phyloP scores from a whole-genome alignment of 1,140 invertebrate species.

The Aphaenogaster ashmeadi region DNA sequence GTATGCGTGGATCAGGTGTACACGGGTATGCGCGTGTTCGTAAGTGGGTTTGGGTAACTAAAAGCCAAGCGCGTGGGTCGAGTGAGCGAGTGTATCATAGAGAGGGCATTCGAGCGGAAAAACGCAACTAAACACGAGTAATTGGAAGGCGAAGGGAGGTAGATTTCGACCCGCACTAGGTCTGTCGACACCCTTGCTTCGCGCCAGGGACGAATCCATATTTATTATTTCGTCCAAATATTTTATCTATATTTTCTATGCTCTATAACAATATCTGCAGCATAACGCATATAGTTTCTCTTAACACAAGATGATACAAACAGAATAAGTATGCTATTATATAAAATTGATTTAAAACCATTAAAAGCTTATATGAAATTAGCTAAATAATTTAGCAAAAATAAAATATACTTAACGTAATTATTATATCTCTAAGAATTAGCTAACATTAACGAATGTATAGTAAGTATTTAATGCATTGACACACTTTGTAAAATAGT shows the following conservation, averaged over 20 bases:
- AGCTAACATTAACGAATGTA: not conserved
- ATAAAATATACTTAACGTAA: not conserved
- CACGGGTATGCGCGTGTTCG: constrained; percentile 69
- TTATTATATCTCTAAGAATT: constrained; percentile 17
- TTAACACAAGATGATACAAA: not conserved
- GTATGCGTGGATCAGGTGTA: constrained; percentile 66
- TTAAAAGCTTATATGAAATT: not conserved
- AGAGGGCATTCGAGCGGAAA: constrained; percentile 86
- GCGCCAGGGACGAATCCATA: constrained; percentile 71
- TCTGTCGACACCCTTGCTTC: constrained; percentile 65
- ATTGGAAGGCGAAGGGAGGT: constrained; percentile 82
- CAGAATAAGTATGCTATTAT: not conserved
- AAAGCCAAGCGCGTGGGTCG: constrained; percentile 84
- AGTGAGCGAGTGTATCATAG: constrained; percentile 85
- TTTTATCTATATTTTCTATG: constrained; percentile 1
- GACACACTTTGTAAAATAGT: not conserved
- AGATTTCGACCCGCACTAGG: constrained; percentile 67
- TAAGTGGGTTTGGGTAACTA: constrained; percentile 86
- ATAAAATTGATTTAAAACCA: not conserved
- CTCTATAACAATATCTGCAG: not conserved
- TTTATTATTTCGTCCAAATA: constrained; percentile 60
- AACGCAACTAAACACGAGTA: constrained; percentile 87
- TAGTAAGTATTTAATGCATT: constrained; percentile 7
- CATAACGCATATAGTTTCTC: not conserved
- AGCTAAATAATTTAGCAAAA: constrained; percentile 1